These are phyloP conservation scores for Ellobius talpinus DNA, from an alignment of 2,113 vertebrate genomes.

Conservation along the genomic window DNA sequence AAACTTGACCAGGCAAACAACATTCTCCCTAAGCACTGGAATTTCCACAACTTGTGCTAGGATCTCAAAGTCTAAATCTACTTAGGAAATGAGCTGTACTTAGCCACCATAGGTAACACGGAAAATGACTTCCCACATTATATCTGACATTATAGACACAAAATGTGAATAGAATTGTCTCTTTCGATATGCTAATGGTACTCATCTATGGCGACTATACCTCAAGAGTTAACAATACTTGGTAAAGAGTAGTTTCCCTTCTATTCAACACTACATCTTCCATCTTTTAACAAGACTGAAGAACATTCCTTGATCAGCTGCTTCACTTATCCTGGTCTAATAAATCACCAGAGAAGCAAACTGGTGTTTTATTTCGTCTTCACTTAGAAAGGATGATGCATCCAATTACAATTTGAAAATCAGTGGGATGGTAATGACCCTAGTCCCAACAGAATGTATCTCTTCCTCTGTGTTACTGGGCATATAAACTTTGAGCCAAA, in stretches of 20 bases:
- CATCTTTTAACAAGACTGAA: constrained; percentile 4
- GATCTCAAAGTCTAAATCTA: neutral
- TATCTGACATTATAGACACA: neutral
- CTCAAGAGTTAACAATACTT: neutral
- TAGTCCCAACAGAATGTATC: neutral
- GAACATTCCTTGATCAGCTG: neutral
- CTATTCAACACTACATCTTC: neutral
- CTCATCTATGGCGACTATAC: neutral
- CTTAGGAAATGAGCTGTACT: neutral
- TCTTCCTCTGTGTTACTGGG: neutral
- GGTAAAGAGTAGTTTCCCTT: neutral
- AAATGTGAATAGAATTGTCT: neutral
- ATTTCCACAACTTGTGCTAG: neutral
- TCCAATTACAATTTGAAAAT: neutral
- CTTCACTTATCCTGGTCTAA: neutral
- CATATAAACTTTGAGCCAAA: neutral
- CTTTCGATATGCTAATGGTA: neutral
- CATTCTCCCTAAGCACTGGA: neutral
- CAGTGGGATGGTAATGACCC: neutral
- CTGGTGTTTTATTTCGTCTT: neutral
- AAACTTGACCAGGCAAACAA: neutral
- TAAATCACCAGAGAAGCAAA: neutral
- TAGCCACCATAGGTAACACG: neutral
- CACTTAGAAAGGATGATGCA: neutral
- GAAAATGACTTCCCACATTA: neutral